Conservation (phyloP, 1,140 invertebrate genomes). For the Calliopsis andreniformis region DNA sequence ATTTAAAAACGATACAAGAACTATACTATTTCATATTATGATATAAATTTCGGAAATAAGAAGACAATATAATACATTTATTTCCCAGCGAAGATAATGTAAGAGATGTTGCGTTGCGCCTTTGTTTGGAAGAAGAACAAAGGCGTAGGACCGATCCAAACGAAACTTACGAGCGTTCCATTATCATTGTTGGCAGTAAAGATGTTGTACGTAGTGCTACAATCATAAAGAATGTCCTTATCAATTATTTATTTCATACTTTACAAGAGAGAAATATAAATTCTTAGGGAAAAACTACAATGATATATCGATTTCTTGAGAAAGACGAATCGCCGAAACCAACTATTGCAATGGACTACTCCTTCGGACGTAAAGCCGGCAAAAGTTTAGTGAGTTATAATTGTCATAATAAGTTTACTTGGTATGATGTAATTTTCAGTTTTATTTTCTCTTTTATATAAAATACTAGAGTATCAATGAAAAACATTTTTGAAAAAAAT, state of each 20-base stretch:
- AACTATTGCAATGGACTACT: conserved; percentile 93
- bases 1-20: conserved; percentile 2
- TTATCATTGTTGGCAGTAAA: conserved; percentile 83
- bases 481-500: too few species aligned
- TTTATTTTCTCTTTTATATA: too few species aligned
- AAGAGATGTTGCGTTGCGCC: conserved; percentile 61
- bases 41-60: background rate
- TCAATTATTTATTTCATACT: background rate
- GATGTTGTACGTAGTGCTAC: conserved; percentile 79
- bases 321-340: conserved; percentile 89
- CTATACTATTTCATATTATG: background rate
- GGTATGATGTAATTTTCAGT: too few species aligned
- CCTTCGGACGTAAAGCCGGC: conserved; percentile 89
- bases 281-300: conserved; percentile 90
- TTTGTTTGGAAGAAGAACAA: conserved; percentile 66
- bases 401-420: background rate
- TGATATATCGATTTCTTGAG: conserved; percentile 91
- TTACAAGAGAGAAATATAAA: background rate
- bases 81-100: conserved; percentile 64
- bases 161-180: conserved; percentile 79
- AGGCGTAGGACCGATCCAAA: conserved; percentile 67
- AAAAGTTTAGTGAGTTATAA: conserved; percentile 85
- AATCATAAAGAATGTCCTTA: background rate
- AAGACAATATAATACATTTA: conserved; percentile 22
- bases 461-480: too few species aligned